Evolutionary conservation across 2,888 invertebrate species (phyloP).

Genomic region (Melanophora roralis): DNA sequence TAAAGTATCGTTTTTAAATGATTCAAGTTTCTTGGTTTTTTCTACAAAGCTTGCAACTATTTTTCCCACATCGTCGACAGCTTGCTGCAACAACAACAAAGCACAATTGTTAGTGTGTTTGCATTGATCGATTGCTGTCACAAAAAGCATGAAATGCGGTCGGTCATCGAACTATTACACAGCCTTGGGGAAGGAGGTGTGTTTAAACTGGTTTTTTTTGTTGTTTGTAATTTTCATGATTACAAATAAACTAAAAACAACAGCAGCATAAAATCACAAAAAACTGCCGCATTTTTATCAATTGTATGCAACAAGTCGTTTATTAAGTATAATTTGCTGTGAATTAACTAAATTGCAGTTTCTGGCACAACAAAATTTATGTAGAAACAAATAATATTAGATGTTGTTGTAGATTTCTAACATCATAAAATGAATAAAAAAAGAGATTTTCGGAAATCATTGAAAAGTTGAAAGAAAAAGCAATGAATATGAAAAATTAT

Average conservation of each 20-base stretch:
- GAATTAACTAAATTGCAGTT: slow-evolving; percentile 44
- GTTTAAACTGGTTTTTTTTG: slow-evolving; percentile 30
- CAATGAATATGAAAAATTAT: no score
- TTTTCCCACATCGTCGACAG: neutral
- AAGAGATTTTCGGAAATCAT: no score
- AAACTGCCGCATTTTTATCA: neutral
- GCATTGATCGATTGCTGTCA: slow-evolving; percentile 44
- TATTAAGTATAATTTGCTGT: slow-evolving; percentile 21
- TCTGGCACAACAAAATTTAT: slow-evolving; percentile 17
- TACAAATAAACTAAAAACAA: slow-evolving; percentile 4
- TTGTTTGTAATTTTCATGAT: slow-evolving; percentile 24
- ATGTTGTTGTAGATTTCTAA: no score
- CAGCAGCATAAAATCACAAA: neutral
- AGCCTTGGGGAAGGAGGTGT: slow-evolving; percentile 49
- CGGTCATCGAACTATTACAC: slow-evolving; percentile 35
- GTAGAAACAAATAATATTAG: neutral
- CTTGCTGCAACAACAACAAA: neutral
- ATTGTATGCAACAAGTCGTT: neutral
- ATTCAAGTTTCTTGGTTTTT: neutral
- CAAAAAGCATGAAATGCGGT: slow-evolving; percentile 38
- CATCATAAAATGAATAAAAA: no score
- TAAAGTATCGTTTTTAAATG: neutral
- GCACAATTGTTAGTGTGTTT: neutral
- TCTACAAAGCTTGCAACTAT: neutral
- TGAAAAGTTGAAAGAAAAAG: no score